Conservation (phyloP, 1,140 invertebrate genomes). For the Drosophila bifasciata region DNA sequence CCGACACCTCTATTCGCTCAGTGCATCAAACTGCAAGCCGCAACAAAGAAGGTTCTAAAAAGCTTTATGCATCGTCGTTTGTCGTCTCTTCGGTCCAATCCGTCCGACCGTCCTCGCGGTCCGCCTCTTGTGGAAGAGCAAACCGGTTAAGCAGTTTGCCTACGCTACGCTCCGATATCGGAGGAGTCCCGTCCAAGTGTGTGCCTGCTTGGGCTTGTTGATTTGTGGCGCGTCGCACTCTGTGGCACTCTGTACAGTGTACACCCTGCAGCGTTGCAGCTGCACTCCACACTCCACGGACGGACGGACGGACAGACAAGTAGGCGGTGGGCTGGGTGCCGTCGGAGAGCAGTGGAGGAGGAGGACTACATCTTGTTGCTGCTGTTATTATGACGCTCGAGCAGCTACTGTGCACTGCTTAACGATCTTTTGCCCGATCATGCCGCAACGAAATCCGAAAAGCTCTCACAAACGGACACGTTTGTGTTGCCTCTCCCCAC, state of each 20-base stretch:
- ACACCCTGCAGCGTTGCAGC: constrained; percentile 81
- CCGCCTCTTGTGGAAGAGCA: constrained; percentile 13
- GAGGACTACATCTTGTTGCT: constrained; percentile 72
- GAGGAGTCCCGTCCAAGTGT: constrained; percentile 43
- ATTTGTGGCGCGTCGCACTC: constrained; percentile 61
- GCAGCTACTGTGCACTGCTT: constrained; percentile 80
- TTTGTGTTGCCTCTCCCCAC: constrained; percentile 40
- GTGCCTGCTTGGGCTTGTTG: constrained; percentile 44
- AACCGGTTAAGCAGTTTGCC: constrained; percentile 53
- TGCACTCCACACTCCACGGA: constrained; percentile 57
- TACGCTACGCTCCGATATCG: constrained; percentile 40
- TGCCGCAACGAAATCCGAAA: constrained; percentile 75
- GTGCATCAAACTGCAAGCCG: constrained; percentile 53
- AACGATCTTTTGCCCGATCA: constrained; percentile 80
- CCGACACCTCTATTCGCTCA: constrained; percentile 6
- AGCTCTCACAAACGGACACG: constrained; percentile 72
- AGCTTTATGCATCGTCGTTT: constrained; percentile 71
- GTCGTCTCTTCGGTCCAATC: constrained; percentile 28
- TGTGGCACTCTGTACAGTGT: constrained; percentile 63
- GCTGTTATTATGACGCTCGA: constrained; percentile 81
- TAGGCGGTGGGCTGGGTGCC: constrained; percentile 29
- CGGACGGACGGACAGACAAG: constrained; percentile 34
- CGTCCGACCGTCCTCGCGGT: constrained; percentile 23
- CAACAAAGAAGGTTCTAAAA: constrained; percentile 79
- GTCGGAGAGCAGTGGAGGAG: background rate